These are phyloP conservation scores for Drosophila triauraria DNA, from an alignment of 1,140 invertebrate species.

Conservation along the genomic window DNA sequence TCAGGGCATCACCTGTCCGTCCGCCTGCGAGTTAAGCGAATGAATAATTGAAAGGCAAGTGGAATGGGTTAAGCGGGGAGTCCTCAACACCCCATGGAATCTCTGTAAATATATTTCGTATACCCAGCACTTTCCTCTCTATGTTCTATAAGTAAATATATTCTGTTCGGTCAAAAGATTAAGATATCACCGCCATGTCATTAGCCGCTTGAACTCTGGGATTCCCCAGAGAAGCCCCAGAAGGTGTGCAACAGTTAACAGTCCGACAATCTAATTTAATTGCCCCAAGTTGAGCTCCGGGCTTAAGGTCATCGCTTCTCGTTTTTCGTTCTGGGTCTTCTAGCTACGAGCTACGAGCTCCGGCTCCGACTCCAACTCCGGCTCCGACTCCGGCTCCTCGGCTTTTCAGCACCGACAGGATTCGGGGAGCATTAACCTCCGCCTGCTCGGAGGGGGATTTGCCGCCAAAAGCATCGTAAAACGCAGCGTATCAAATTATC, in stretches of 20 bases:
- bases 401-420: constrained; percentile 15
- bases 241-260: constrained; percentile 58
- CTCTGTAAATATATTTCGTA: not conserved
- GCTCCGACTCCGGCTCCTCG: not conserved
- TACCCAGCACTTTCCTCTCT: not conserved
- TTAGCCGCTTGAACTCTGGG: not conserved
- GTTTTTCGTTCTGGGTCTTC: constrained; percentile 10
- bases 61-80: constrained; percentile 4
- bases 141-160: not conserved
- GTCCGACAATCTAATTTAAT: constrained; percentile 51
- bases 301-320: constrained; percentile 28
- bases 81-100: not conserved
- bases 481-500: constrained; percentile 57
- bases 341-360: not conserved
- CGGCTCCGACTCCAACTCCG: not conserved
- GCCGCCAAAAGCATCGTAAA: constrained; percentile 46
- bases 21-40: not conserved
- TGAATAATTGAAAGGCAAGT: constrained; percentile 30
- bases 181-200: not conserved
- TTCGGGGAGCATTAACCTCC: constrained; percentile 39
- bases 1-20: constrained; percentile 26
- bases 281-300: constrained; percentile 43
- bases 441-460: not conserved
- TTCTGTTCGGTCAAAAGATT: too few species aligned
- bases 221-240: constrained; percentile 17